Evolutionary conservation across 2,797 vertebrate species (phyloP).

Genomic region (Allobates femoralis): DNA sequence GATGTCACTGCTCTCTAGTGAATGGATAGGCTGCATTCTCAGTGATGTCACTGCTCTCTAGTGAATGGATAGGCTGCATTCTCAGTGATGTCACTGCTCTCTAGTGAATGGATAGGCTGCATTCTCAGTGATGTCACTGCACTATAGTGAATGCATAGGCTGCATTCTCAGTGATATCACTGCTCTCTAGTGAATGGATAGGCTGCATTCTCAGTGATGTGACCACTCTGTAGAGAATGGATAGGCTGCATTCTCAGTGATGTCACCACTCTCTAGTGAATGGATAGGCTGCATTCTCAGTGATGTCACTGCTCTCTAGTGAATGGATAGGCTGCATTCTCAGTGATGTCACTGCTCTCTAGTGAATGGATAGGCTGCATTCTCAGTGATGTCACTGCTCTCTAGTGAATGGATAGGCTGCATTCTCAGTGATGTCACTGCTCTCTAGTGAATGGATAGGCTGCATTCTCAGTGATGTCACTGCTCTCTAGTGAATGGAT

Average conservation of each 20-base stretch:
- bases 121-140: constrained; percentile 1
- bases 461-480: not conserved
- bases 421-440: not conserved
- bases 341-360: too few relatives aligned
- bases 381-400: not conserved
- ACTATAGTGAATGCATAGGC: not conserved
- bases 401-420: constrained; percentile 1
- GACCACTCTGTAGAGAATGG: too few relatives aligned
- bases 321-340: not conserved
- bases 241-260: too few relatives aligned
- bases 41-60: constrained; percentile 1
- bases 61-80: constrained; percentile 4
- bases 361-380: too few relatives aligned
- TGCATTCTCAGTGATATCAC: not conserved
- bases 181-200: not conserved
- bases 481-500: not conserved
- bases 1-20: not conserved
- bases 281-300: too few relatives aligned
- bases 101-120: not conserved
- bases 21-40: not conserved
- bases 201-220: too few relatives aligned
- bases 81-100: not conserved
- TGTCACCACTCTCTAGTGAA: not conserved
- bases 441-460: not conserved
- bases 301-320: constrained; percentile 1